phyloP scores from a whole-genome alignment of 2,888 invertebrate species.

The Plusia festucae region DNA sequence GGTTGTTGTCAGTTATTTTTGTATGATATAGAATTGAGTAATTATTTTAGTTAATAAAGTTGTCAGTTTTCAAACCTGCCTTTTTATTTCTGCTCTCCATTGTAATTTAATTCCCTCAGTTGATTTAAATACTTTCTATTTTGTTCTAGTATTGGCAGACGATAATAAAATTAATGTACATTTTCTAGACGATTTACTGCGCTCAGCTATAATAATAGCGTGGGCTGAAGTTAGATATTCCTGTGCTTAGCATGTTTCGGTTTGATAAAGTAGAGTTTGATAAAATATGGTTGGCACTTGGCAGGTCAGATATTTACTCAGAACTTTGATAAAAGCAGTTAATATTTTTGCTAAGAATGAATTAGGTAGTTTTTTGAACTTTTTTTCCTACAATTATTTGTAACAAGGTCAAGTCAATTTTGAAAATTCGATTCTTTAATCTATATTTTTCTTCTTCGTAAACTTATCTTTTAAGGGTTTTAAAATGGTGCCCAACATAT shows the following conservation, averaged over 20 bases:
- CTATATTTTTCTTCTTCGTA: no score
- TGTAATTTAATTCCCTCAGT: neutral
- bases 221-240: neutral
- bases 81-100: conserved; percentile 43
- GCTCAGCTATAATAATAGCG: neutral
- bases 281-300: neutral
- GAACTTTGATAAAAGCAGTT: no score
- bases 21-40: conserved; percentile 65
- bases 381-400: no score
- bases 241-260: neutral
- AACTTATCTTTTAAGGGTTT: no score
- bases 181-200: conserved; percentile 4
- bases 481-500: no score
- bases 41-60: conserved; percentile 77
- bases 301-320: no score
- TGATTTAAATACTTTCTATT: neutral
- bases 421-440: no score
- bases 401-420: no score
- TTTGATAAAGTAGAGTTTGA: neutral
- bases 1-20: conserved; percentile 72
- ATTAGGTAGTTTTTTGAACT: no score
- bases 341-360: no score
- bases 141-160: neutral
- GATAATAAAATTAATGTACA: neutral
- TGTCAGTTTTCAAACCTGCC: conserved; percentile 62